Percentiles rank a stretch among this genome's conserved stretches.
Conservation (phyloP, 2,888 invertebrate species). For the Petrolisthes cinctipes region DNA sequence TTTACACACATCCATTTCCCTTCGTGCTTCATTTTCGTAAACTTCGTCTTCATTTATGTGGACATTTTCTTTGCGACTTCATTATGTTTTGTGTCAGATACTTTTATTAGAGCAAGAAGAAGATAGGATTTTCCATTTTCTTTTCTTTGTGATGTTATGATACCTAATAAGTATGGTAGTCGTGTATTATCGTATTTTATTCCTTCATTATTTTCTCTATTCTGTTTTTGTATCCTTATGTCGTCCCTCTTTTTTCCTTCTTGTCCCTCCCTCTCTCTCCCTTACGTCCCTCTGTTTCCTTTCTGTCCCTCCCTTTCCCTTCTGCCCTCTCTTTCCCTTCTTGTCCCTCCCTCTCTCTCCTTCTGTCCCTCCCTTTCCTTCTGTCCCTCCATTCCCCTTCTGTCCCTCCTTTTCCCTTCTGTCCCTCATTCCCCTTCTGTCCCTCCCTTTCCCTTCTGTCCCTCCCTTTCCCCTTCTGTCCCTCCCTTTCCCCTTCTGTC, state of each 20-base stretch:
- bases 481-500: slow-evolving; percentile 3
- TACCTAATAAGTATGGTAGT: not conserved
- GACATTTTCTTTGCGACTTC: not conserved
- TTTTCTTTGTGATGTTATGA: too few relatives aligned
- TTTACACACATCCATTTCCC: too few relatives aligned
- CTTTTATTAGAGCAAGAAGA: not conserved
- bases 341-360: not conserved
- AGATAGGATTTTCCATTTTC: too few relatives aligned
- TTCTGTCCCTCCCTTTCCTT: slow-evolving; percentile 1
- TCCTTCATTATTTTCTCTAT: not conserved
- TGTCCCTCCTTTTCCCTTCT: not conserved
- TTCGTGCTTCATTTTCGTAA: not conserved
- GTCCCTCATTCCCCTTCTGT: not conserved
- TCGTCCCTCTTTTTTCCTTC: not conserved
- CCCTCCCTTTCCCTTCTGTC: not conserved
- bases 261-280: not conserved
- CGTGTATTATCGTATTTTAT: not conserved
- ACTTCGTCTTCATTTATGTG: not conserved
- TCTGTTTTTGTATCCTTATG: not conserved
- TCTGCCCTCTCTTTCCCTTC: not conserved
- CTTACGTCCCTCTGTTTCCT: not conserved
- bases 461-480: slow-evolving; percentile 1
- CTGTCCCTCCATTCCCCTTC: not conserved
- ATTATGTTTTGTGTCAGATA: not conserved
- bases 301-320: slow-evolving; percentile 9